Conservation (phyloP, 2,113 vertebrate species). For the Herpailurus yagouaroundi region DNA sequence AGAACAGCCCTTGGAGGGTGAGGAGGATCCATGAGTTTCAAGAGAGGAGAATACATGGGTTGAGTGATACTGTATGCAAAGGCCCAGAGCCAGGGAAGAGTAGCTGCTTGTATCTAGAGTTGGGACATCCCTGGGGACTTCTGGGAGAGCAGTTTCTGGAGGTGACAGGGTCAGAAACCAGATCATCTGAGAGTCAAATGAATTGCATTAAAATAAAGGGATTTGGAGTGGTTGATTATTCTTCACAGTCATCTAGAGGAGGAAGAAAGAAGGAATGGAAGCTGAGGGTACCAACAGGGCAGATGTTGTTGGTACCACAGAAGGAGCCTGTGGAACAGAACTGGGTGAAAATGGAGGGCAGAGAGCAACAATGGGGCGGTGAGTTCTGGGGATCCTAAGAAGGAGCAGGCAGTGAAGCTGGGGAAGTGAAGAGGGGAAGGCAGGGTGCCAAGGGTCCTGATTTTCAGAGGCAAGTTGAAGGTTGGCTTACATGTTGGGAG, state of each 20-base stretch:
- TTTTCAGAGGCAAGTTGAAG: constrained; percentile 25
- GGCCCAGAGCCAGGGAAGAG: background rate
- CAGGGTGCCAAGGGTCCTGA: background rate
- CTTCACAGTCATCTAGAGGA: background rate
- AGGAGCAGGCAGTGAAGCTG: background rate
- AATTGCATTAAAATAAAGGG: background rate
- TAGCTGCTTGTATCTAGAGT: background rate
- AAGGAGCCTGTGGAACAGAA: background rate
- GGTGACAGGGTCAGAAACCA: background rate
- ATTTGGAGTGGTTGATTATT: background rate
- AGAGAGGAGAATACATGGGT: background rate
- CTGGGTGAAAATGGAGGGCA: background rate
- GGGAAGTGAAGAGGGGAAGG: background rate
- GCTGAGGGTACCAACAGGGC: background rate
- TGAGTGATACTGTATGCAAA: background rate
- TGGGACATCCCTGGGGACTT: background rate
- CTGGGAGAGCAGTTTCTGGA: background rate
- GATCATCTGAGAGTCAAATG: background rate
- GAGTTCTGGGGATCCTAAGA: background rate
- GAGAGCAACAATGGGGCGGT: background rate
- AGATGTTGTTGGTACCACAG: background rate
- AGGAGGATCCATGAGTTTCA: background rate
- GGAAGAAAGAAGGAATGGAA: background rate
- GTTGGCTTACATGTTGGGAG: background rate
- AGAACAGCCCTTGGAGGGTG: background rate